phyloP scores from a whole-genome alignment of 2,888 invertebrate genomes.

The Globia sparganii region DNA sequence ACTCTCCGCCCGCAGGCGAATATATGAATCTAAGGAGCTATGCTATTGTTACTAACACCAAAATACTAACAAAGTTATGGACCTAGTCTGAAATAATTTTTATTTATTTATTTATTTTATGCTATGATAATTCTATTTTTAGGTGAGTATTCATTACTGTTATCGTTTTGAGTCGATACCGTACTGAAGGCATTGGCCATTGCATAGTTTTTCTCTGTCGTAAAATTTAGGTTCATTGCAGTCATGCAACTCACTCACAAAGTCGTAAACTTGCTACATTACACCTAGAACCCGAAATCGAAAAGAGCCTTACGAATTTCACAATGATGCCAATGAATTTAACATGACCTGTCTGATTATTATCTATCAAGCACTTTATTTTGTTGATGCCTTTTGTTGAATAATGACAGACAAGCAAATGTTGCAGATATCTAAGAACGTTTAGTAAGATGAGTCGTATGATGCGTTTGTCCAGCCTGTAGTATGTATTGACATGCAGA shows the following conservation, averaged over 20 bases:
- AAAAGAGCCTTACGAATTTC: conserved; percentile 36
- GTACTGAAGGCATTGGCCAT: neutral
- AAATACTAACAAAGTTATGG: too few relatives aligned
- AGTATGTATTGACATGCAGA: neutral
- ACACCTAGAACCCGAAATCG: too few relatives aligned
- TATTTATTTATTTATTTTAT: too few relatives aligned
- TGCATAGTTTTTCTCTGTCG: neutral
- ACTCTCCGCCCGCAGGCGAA: too few relatives aligned
- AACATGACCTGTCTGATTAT: conserved; percentile 33
- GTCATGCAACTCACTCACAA: conserved; percentile 8
- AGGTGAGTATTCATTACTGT: neutral
- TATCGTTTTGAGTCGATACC: neutral
- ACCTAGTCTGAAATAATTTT: too few relatives aligned
- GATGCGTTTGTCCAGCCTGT: too few relatives aligned
- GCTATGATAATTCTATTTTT: neutral
- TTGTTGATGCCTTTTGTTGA: conserved; percentile 11
- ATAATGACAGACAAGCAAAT: conserved; percentile 6
- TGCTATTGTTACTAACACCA: too few relatives aligned
- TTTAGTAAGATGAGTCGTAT: neutral
- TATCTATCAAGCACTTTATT: conserved; percentile 12
- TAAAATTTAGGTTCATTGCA: conserved; percentile 5
- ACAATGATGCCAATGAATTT: conserved; percentile 29
- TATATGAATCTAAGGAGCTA: neutral
- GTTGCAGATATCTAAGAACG: neutral
- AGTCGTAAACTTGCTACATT: conserved; percentile 29